Evolutionary conservation across 1,140 invertebrate species (phyloP), one percentile per base, ranked within the genome.

Genomic region (Neuroterus valhalla): DNA sequence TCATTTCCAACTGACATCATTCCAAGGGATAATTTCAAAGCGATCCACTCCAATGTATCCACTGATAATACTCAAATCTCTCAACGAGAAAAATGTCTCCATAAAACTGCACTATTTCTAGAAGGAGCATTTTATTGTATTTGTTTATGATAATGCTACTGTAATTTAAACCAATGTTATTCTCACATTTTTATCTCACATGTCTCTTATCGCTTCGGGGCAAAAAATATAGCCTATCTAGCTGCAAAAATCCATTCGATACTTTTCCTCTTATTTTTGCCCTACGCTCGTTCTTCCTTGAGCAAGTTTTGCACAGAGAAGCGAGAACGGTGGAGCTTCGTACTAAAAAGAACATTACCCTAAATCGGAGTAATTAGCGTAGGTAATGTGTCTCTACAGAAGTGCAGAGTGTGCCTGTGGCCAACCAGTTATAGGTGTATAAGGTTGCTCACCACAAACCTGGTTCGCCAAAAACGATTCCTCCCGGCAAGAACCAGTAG

Each of bases 301-400:
- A 6, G 55, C 21, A 62, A 70, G 21, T 38, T 48, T 42, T 45
- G 45, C 48, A 52, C 21, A 68, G 43, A 19, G 42, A 73, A 46
- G 19, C 55, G 43, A 43, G 26, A 45, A 68, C 17, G 23, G 15
- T 12, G 42, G 48, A 19, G 21, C 44, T 21, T 31, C 62, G 42
- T 38, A 17, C 14, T 23, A 73, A 46, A 48, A 42, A 23, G 55
- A 68, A 72, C 71, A 66, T 74, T 74, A 74, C 17, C 70, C 71
- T 70, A 68, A 77, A 71, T 76, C 50, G 67, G 38, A 44, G 62
- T 71, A 77, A 74, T 71, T 72, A 74, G 76, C 55, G 26, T 23
- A 31, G 43, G 43, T 48, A 21, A 68, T 31, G 48, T 45, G 69
- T 50, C 26, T 52, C 62, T 14, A 38, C 26, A 48, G 10, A 45